These are phyloP conservation scores for Sandelia bainsii DNA, from an alignment of 2,797 vertebrate genomes.

Conservation along the genomic window DNA sequence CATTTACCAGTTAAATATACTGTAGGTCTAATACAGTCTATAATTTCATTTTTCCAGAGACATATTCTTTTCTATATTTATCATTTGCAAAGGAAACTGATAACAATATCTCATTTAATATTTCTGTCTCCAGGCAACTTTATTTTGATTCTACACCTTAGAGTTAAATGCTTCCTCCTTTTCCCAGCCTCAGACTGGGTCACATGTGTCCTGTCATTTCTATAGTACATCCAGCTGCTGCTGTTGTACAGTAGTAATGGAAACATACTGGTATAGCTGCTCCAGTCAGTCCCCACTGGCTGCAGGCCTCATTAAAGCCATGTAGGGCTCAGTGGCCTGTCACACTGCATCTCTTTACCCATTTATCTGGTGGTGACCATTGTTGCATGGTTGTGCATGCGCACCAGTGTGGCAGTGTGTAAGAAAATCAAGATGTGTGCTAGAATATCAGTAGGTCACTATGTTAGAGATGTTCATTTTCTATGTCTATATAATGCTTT, in stretches of 20 bases:
- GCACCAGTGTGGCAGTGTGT: conserved; percentile 33
- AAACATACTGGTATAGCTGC: conserved; percentile 66
- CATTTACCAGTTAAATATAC: conserved; percentile 16
- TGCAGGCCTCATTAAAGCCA: conserved; percentile 67
- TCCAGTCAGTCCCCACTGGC: conserved; percentile 69
- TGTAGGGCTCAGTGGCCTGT: conserved; percentile 61
- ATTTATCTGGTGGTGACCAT: conserved; percentile 68
- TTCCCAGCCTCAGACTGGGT: conserved; percentile 6
- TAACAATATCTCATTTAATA: conserved; percentile 8
- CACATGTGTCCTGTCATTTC: conserved; percentile 51
- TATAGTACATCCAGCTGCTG: conserved; percentile 25
- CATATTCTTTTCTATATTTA: not conserved
- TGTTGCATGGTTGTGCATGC: conserved; percentile 26
- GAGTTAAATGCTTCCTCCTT: conserved; percentile 25
- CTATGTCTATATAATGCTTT: conserved; percentile 22
- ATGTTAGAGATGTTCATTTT: conserved; percentile 45
- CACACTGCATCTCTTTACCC: conserved; percentile 65
- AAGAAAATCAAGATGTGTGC: conserved; percentile 41
- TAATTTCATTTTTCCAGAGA: conserved; percentile 25
- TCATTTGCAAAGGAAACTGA: conserved; percentile 18
- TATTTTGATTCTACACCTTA: conserved; percentile 22
- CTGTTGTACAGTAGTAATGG: conserved; percentile 59
- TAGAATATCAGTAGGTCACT: conserved; percentile 63
- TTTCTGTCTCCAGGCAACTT: conserved; percentile 7
- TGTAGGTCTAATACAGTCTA: conserved; percentile 21